phyloP scores from a whole-genome alignment of 2,888 invertebrate genomes.

The Acanthoscelides obtectus region DNA sequence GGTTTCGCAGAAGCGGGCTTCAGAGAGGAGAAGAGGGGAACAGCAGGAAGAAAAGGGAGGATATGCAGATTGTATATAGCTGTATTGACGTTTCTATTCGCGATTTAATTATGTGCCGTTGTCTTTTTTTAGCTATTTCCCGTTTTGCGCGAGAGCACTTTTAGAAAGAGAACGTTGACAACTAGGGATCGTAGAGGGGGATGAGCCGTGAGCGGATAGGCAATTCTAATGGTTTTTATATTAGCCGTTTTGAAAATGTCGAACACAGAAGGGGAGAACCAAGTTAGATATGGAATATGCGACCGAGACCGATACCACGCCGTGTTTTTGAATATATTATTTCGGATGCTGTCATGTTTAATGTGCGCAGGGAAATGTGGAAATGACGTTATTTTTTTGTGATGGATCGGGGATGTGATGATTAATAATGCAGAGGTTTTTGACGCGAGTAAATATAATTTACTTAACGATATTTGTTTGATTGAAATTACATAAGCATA shows the following conservation, averaged over 20 bases:
- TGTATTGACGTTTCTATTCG: constrained; percentile 50
- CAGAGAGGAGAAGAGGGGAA: constrained; percentile 13
- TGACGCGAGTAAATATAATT: no score
- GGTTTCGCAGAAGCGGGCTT: constrained; percentile 32
- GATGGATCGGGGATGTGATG: no score
- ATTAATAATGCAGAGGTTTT: no score
- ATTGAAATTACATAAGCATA: no score
- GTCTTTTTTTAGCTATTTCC: constrained; percentile 33
- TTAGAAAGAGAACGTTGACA: background rate
- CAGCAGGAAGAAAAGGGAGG: constrained; percentile 28
- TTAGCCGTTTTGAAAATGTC: constrained; percentile 31
- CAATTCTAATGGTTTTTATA: constrained; percentile 17
- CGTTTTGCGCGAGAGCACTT: background rate
- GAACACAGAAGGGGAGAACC: background rate
- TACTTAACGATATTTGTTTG: no score
- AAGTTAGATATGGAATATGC: constrained; percentile 1
- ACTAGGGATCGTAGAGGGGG: background rate
- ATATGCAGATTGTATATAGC: constrained; percentile 38
- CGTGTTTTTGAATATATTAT: background rate
- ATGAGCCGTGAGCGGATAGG: background rate
- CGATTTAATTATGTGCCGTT: constrained; percentile 47
- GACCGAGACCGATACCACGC: background rate
- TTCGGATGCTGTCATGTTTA: background rate
- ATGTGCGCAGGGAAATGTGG: background rate
- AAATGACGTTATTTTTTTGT: background rate